These are phyloP conservation scores for Myxocyprinus asiaticus DNA, from an alignment of 2,113 vertebrate genomes.

Conservation along the genomic window DNA sequence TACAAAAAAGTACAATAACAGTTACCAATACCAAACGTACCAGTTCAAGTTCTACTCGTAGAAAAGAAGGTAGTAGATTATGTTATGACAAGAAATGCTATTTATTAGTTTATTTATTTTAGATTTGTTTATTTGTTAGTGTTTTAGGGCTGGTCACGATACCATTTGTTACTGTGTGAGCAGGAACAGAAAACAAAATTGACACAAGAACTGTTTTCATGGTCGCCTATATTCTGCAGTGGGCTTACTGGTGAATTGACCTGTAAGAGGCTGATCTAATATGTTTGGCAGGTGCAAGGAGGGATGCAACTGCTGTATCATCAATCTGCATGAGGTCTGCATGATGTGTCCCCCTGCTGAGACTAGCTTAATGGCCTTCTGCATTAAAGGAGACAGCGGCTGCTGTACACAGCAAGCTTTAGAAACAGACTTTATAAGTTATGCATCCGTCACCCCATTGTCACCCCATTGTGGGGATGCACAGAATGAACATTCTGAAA, in stretches of 20 bases:
- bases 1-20: too few species aligned
- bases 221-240: background rate
- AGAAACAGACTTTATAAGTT: slow-evolving; percentile 41
- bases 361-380: slow-evolving; percentile 35
- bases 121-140: too few species aligned
- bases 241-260: slow-evolving; percentile 22
- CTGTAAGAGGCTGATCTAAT: slow-evolving; percentile 17
- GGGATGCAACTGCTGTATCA: slow-evolving; percentile 29
- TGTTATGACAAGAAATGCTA: too few species aligned
- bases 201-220: background rate
- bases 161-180: background rate
- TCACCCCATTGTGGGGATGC: slow-evolving; percentile 11
- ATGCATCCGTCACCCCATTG: slow-evolving; percentile 24
- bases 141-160: too few species aligned
- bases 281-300: slow-evolving; percentile 17
- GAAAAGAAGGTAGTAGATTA: too few species aligned
- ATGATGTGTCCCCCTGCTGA: slow-evolving; percentile 30
- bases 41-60: too few species aligned
- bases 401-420: slow-evolving; percentile 23
- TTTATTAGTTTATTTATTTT: too few species aligned
- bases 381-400: slow-evolving; percentile 30
- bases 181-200: background rate
- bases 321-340: slow-evolving; percentile 11
- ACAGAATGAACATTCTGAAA: slow-evolving; percentile 25
- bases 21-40: too few species aligned